Conservation (phyloP, 64 coral and sea anemone genomes). For the Stichodactyla helianthus region DNA sequence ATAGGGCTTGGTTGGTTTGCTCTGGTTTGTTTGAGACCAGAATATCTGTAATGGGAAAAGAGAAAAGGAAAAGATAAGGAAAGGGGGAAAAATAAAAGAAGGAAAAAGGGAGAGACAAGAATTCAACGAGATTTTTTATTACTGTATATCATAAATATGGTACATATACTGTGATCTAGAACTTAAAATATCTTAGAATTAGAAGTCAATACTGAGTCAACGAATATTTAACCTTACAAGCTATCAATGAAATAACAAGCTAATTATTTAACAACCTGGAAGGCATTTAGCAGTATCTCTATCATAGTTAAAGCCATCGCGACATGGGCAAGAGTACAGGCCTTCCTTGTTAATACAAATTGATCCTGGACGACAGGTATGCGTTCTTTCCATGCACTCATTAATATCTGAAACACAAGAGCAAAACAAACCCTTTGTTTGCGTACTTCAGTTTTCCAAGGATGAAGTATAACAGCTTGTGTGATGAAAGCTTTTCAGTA, state of each 20-base stretch:
- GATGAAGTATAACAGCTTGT: too few species aligned
- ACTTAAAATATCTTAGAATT: too few species aligned
- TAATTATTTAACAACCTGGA: not conserved
- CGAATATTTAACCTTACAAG: too few species aligned
- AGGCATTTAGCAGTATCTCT: not conserved
- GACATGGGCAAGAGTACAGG: slow-evolving; percentile 22
- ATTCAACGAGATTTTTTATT: too few species aligned
- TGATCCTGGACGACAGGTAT: slow-evolving; percentile 9
- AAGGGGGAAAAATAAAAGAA: not conserved
- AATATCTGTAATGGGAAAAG: not conserved
- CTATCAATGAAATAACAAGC: too few species aligned
- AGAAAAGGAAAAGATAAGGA: not conserved
- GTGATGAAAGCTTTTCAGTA: too few species aligned
- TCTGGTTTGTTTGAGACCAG: not conserved
- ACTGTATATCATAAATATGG: too few species aligned
- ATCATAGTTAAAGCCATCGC: slow-evolving; percentile 8
- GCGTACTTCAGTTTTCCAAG: not conserved
- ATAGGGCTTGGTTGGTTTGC: not conserved
- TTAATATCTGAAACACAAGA: slow-evolving; percentile 11
- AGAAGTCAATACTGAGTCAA: too few species aligned
- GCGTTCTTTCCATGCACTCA: slow-evolving; percentile 23
- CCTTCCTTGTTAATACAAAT: slow-evolving; percentile 24
- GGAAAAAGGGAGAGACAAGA: too few species aligned
- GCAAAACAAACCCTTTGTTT: not conserved
- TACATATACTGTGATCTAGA: too few species aligned